Evolutionary conservation across 2,113 vertebrate genomes (phyloP).

Genomic region (Miniopterus natalensis): DNA sequence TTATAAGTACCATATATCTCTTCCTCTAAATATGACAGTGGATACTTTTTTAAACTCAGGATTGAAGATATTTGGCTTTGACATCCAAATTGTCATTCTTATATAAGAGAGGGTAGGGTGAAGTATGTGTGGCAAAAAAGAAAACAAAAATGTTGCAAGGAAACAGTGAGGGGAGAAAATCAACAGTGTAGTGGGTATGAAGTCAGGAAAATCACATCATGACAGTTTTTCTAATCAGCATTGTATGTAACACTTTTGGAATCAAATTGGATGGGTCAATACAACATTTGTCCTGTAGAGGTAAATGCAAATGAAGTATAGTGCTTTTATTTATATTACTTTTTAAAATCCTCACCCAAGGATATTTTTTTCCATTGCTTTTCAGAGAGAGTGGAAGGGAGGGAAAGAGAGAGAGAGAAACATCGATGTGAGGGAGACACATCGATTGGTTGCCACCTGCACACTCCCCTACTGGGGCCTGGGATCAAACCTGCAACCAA

Average conservation of each 20-base stretch:
- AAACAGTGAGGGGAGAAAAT: not conserved
- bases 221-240: not conserved
- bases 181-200: not conserved
- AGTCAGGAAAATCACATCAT: conserved; percentile 4
- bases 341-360: too few species aligned
- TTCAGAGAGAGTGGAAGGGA: too few species aligned
- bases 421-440: too few species aligned
- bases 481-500: too few species aligned
- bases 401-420: too few species aligned
- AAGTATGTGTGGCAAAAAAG: not conserved
- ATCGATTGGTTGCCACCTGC: too few species aligned
- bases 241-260: not conserved
- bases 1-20: not conserved
- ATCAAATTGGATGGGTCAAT: not conserved
- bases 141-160: not conserved
- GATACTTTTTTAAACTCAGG: not conserved
- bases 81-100: not conserved
- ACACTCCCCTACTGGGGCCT: too few species aligned
- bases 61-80: not conserved
- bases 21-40: not conserved
- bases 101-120: not conserved
- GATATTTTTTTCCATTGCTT: too few species aligned
- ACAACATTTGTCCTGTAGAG: not conserved
- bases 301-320: conserved; percentile 37
- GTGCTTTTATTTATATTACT: too few species aligned